Evolutionary conservation across 2,797 vertebrate genomes (phyloP), one percentile per base, ranked within the genome.

Genomic region (Eulemur coronatus): DNA sequence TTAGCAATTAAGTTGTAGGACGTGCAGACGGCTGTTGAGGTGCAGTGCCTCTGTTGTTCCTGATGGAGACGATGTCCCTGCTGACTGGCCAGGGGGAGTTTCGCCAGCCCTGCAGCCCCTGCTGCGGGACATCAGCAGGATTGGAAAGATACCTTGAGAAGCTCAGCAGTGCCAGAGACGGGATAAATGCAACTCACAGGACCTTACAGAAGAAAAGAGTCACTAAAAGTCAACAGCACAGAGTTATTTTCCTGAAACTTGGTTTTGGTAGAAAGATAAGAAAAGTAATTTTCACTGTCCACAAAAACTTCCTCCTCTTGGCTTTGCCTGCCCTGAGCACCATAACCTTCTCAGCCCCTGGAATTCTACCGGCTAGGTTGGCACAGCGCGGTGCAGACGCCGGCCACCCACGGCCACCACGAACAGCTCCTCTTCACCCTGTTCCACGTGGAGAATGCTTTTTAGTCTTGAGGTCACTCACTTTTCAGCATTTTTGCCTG

Each of bases 251-350:
- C 96, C 97, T 84, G 94, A 96, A 96, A 93, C 84, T 50, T 67
- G 93, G 59, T 96, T 97, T 95, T 95, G 96, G 96, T 87, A 96
- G 82, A 85, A 95, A 91, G 85, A 28, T 67, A 91, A 55, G 81
- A 85, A 97, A 95, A 85, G 67, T 3, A 52, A 88, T 86, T 85
- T 63, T 84, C 48, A 48, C 91, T 89, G 87, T 85, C 50, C 80
- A 78, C 18, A 79, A 85, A 91, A 38, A 86, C 85, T 43, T 67
- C 85, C 91, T 92, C 80, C 72, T 94, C 91, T 87, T 43, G 80
- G 75, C 91, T 96, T 75, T n/a, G 84, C 84, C 96, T 96, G 89
- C 94, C 96, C 90, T 94, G 97, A 95, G 94, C 96, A 70, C 73
- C 69, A 7, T 0, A n/a, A n/a, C 81, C 43, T 41, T 28, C 79